Conservation (phyloP, 2,113 vertebrate genomes). For the Dasyurus viverrinus region DNA sequence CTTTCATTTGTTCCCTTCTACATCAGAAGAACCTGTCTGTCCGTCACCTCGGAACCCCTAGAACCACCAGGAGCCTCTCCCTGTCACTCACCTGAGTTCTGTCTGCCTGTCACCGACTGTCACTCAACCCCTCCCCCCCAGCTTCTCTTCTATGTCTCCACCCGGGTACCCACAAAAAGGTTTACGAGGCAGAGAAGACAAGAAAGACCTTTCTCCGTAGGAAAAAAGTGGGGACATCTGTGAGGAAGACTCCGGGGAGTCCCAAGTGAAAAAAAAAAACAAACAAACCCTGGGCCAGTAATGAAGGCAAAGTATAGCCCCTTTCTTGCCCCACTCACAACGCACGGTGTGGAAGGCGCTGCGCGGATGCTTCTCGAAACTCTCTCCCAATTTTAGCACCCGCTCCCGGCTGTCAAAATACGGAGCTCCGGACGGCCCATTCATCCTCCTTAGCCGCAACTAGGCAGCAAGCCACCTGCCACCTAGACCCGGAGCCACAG, state of each 20-base stretch:
- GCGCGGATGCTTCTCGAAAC: slow-evolving; percentile 94
- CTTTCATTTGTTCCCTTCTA: neutral
- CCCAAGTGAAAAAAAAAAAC: too few species aligned
- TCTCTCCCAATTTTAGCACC: slow-evolving; percentile 93
- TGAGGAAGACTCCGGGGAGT: neutral
- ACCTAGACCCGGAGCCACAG: slow-evolving; percentile 60
- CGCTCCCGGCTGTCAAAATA: slow-evolving; percentile 93
- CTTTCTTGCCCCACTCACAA: slow-evolving; percentile 88
- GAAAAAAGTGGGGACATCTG: neutral
- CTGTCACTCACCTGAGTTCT: neutral
- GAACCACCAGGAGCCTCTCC: neutral
- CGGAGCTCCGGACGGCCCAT: slow-evolving; percentile 86
- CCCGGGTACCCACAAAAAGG: neutral
- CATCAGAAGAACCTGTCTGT: neutral
- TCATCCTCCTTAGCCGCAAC: slow-evolving; percentile 82
- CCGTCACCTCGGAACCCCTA: neutral
- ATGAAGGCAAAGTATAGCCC: neutral
- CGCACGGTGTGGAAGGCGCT: slow-evolving; percentile 95
- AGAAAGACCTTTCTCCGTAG: neutral
- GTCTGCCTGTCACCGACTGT: neutral
- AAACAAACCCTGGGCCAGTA: neutral
- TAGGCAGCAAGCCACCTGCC: slow-evolving; percentile 65
- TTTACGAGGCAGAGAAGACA: neutral
- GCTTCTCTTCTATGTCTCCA: neutral
- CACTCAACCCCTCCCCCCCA: neutral